Evolutionary conservation across 1,140 invertebrate genomes (phyloP).

Genomic region (Phymastichus coffea): DNA sequence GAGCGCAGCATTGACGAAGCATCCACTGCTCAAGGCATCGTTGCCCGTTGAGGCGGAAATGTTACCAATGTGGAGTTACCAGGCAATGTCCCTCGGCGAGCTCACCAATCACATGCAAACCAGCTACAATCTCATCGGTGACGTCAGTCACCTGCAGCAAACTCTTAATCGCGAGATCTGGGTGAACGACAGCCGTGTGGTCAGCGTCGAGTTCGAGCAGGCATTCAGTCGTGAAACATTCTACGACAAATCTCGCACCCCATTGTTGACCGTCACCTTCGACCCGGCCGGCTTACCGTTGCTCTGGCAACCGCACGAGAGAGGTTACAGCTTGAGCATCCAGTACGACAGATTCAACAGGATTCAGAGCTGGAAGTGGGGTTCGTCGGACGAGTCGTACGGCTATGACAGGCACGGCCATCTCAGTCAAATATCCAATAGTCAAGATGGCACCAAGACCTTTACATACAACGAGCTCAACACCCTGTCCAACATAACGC

Average conservation of each 20-base stretch:
- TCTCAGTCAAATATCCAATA: conserved; percentile 77
- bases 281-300: conserved; percentile 83
- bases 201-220: conserved; percentile 90
- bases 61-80: conserved; percentile 83
- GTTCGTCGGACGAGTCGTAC: conserved; percentile 79
- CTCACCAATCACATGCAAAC: conserved; percentile 78
- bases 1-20: conserved; percentile 76
- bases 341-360: conserved; percentile 90
- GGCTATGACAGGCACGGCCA: conserved; percentile 85
- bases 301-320: conserved; percentile 72
- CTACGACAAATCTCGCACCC: conserved; percentile 78
- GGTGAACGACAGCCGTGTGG: conserved; percentile 79
- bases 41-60: conserved; percentile 90
- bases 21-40: conserved; percentile 82
- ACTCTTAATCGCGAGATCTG: conserved; percentile 79
- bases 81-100: conserved; percentile 74
- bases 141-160: conserved; percentile 79
- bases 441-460: conserved; percentile 74
- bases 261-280: conserved; percentile 82
- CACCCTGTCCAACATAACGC: conserved; percentile 82
- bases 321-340: conserved; percentile 78
- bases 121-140: conserved; percentile 76
- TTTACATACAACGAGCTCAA: conserved; percentile 84
- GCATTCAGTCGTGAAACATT: conserved; percentile 84
- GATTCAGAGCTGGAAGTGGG: conserved; percentile 90